Base-by-base conservation (phyloP, 1,140 invertebrate species). In the Eubasilissa regina region DNA sequence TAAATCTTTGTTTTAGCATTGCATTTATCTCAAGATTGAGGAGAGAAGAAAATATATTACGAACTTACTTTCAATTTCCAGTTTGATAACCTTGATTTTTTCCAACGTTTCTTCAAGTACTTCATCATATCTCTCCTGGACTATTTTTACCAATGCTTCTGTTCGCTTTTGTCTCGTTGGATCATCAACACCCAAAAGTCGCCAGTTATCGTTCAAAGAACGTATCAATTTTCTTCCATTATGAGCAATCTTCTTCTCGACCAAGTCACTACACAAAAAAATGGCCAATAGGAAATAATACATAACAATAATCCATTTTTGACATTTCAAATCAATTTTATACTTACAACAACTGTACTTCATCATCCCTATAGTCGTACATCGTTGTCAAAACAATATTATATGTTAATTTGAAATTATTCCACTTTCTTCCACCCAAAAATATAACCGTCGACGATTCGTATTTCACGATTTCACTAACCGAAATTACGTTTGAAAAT, bases 91-190 rank as follows among this genome's bases (percentile, higher is more conserved):
- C 35, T 66, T 78, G 17, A 83, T 73, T 51, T 80, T 80, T 15
- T 78, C 79, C 19, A 75, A 43, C 10, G 81, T 83, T 66, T 83
- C 81, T 47, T 78, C 72, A 4, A 83, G 21, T 11, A 83, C 76
- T 66, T 83, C 81, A 43, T 83, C 81, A 58, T 80, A 83, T 9
- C 81, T 62, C 47, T 83, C 81, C 62, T 83, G 81, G 9, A 83
- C 81, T 43, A 83, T 75, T 51, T 77, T 68, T 15, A 80, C 48
- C 0, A 83, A 45, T 43, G 68, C 62, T 62, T 75, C 72, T 43
- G 79, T 80, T 17, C 81, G 60, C 8, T 51, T 78, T 25, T 60
- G 8, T 55, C 81, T 74, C 0, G 58, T 80, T 9, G 45, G 35
- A 56, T 77, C 62, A 44, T 83, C 79, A 53, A 83, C 81, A 15